Conservation (phyloP, 2,888 invertebrate species). For the Eumacrocentrus americanus region DNA sequence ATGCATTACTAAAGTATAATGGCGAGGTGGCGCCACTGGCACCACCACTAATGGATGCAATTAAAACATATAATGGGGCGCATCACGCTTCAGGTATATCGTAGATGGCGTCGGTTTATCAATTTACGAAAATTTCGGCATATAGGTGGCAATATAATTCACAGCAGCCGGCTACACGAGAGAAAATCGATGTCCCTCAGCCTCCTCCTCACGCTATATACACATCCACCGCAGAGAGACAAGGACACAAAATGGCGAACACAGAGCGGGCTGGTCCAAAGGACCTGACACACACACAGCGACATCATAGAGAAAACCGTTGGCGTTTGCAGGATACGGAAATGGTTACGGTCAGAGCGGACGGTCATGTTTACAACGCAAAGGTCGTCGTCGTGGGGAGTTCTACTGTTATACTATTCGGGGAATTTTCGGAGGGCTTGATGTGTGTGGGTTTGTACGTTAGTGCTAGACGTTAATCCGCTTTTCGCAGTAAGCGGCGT, state of each 20-base stretch:
- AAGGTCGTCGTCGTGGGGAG: constrained; percentile 6
- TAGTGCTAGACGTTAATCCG: too few relatives aligned
- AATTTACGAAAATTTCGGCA: constrained; percentile 20
- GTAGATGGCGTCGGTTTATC: constrained; percentile 8
- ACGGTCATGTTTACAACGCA: constrained; percentile 4
- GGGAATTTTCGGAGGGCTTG: too few relatives aligned
- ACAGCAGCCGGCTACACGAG: constrained; percentile 3
- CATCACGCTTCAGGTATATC: constrained; percentile 35
- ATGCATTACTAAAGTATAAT: constrained; percentile 4
- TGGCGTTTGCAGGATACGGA: too few relatives aligned
- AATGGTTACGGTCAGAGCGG: not conserved
- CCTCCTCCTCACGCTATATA: not conserved
- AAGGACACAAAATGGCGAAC: constrained; percentile 16
- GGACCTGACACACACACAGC: too few relatives aligned
- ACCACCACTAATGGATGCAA: constrained; percentile 55
- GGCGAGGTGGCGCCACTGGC: constrained; percentile 6
- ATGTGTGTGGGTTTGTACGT: too few relatives aligned
- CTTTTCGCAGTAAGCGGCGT: too few relatives aligned
- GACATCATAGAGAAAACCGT: too few relatives aligned
- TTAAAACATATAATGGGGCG: constrained; percentile 54
- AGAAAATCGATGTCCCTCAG: not conserved
- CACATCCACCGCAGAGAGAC: too few relatives aligned
- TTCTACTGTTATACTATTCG: too few relatives aligned
- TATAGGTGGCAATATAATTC: constrained; percentile 23
- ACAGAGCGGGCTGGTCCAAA: too few relatives aligned